Evolutionary conservation across 37 sponge, comb jelly and placozoan species (phyloP), one percentile per base, ranked within the genome.

Genomic region (Geodia barretti): DNA sequence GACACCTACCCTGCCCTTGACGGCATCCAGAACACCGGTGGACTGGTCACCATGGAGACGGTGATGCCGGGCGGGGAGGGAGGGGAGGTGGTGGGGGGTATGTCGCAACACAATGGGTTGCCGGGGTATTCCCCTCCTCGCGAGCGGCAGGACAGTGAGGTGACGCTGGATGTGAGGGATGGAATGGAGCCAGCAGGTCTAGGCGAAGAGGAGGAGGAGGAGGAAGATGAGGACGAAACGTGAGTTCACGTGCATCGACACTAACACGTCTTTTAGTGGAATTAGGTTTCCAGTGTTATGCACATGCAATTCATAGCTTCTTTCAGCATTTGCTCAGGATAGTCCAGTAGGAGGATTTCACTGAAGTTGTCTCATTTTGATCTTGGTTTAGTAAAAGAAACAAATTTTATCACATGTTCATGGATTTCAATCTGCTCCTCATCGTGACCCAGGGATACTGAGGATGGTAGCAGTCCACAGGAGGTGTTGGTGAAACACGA

Each of bases 1-100:
- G 47, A 19, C 73, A 40, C 41, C 21, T 28, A 38, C 47, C 21
- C 41, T 25, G 23, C 21, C 26, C n/a, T n/a, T n/a, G n/a, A n/a
- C n/a, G n/a, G n/a, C n/a, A n/a, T n/a, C n/a, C n/a, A 59, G 26
- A 33, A 41, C 7, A 62, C 77, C 20, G 37, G 65, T 19, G 20
- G 43, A 41, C 63, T 77, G 25, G 43, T 81, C 39, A 41, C 82
- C 74, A 73, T 82, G 73, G 83, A 72, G 32, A 60, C 63, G 2
- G 21, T 35, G 4, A 21, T 35, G 37, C 23, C 25, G 32, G 5
- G n/a, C 38, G 20, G 61, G 24, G 31, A 35, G 32, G 36, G n/a
- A 30, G 38, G 47, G 26, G 28, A 32, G 34, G 2, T 5, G n/a
- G n/a, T n/a, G n/a, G n/a, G n/a, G n/a, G 8, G 25, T 41, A 37